Evolutionary conservation across 2,888 invertebrate genomes (phyloP).

Genomic region (Stenoptilia bipunctidactyla): DNA sequence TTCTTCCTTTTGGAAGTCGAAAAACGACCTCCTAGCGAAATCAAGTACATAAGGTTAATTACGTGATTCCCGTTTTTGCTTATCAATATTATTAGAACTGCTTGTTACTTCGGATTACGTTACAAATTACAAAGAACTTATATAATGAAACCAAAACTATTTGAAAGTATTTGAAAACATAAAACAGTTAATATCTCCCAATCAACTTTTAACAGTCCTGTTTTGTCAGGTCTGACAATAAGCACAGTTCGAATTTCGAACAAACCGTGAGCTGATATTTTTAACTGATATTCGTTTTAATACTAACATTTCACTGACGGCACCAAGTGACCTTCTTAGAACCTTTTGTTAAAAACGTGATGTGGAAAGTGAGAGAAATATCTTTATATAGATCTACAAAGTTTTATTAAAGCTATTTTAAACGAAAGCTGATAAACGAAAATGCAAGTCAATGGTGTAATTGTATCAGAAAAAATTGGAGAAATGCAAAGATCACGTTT

Average conservation of each 20-base stretch:
- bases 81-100: no score
- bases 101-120: no score
- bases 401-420: conserved; percentile 34
- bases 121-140: no score
- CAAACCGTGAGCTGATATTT: conserved; percentile 8
- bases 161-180: no score
- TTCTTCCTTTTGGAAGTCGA: no score
- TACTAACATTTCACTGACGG: conserved; percentile 17
- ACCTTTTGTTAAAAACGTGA: conserved; percentile 30
- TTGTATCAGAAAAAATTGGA: conserved; percentile 23
- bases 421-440: conserved; percentile 33
- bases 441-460: conserved; percentile 38
- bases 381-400: conserved; percentile 22
- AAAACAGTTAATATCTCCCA: not conserved
- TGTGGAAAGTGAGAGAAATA: conserved; percentile 36
- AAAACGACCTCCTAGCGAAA: no score
- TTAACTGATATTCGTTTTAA: conserved; percentile 8
- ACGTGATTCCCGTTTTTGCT: no score
- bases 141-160: no score
- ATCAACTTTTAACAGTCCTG: conserved; percentile 9
- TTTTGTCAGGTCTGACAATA: not conserved
- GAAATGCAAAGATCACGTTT: conserved; percentile 24
- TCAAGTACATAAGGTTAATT: no score
- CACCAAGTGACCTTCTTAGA: conserved; percentile 11
- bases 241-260: not conserved